phyloP scores from a whole-genome alignment of 2,797 vertebrate species.

The Apogon hyalosoma region DNA sequence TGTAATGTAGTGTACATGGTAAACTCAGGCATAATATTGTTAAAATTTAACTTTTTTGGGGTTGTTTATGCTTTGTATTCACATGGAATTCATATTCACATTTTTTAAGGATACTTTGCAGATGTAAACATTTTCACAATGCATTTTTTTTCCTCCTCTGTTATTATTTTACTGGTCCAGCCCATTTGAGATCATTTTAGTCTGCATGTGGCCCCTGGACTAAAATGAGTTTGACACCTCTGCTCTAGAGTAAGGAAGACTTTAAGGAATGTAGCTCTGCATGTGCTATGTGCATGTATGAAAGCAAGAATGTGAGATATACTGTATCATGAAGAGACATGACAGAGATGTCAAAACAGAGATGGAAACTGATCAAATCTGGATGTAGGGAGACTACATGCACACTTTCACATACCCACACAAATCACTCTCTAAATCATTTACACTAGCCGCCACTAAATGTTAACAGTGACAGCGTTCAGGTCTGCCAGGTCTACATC shows the following conservation, averaged over 20 bases:
- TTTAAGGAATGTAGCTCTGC: slow-evolving; percentile 2
- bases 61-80: too few relatives aligned
- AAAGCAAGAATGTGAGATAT: slow-evolving; percentile 7
- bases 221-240: too few relatives aligned
- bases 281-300: not conserved
- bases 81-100: too few relatives aligned
- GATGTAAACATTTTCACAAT: too few relatives aligned
- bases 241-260: slow-evolving; percentile 11
- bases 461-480: slow-evolving; percentile 45
- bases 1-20: too few relatives aligned
- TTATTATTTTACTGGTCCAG: too few relatives aligned
- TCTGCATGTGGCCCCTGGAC: too few relatives aligned
- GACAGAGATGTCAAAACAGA: not conserved
- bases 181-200: too few relatives aligned
- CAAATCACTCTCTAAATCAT: slow-evolving; percentile 42
- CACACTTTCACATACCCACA: slow-evolving; percentile 1
- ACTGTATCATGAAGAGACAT: not conserved
- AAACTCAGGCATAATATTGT: too few relatives aligned
- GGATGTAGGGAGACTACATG: slow-evolving; percentile 3
- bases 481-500: slow-evolving; percentile 46
- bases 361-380: slow-evolving; percentile 15
- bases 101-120: too few relatives aligned
- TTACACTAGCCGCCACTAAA: slow-evolving; percentile 20
- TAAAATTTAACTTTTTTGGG: too few relatives aligned
- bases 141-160: too few relatives aligned